Evolutionary conservation across 2,113 vertebrate genomes (phyloP).

Genomic region (Thinocorus orbignyianus): DNA sequence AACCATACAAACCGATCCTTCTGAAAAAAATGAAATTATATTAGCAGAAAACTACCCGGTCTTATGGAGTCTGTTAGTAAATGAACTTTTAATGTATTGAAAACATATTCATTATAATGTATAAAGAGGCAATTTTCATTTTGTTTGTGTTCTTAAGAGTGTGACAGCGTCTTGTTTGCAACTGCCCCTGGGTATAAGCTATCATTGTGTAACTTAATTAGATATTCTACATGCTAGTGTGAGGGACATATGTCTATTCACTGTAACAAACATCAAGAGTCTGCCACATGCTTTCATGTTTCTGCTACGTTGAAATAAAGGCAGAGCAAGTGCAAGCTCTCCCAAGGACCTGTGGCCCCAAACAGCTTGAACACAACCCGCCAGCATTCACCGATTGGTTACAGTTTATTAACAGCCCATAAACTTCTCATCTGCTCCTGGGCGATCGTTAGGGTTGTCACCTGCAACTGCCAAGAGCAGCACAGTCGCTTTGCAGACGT

Average conservation of each 20-base stretch:
- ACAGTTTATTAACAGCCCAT: conserved; percentile 98
- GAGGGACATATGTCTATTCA: conserved; percentile 81
- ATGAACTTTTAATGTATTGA: conserved; percentile 69
- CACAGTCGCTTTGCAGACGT: background rate
- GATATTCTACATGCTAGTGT: conserved; percentile 73
- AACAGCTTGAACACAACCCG: conserved; percentile 82
- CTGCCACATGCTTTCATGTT: conserved; percentile 65
- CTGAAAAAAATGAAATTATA: background rate
- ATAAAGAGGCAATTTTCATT: conserved; percentile 65
- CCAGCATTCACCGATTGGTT: conserved; percentile 88
- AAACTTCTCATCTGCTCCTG: conserved; percentile 92
- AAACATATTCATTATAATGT: conserved; percentile 73
- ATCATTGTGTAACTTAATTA: conserved; percentile 78
- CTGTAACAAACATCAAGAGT: conserved; percentile 60
- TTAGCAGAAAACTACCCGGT: background rate
- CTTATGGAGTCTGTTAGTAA: background rate
- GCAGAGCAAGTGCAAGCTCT: conserved; percentile 83
- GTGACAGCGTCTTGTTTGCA: conserved; percentile 75
- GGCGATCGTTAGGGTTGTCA: conserved; percentile 64
- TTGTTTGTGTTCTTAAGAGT: conserved; percentile 67
- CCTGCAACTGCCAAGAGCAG: conserved; percentile 64
- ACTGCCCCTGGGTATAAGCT: conserved; percentile 71
- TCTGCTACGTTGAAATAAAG: conserved; percentile 61
- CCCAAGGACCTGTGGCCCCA: conserved; percentile 87
- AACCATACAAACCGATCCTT: background rate